phyloP scores from a whole-genome alignment of 1,140 invertebrate genomes.

The Rhysida immarginata region DNA sequence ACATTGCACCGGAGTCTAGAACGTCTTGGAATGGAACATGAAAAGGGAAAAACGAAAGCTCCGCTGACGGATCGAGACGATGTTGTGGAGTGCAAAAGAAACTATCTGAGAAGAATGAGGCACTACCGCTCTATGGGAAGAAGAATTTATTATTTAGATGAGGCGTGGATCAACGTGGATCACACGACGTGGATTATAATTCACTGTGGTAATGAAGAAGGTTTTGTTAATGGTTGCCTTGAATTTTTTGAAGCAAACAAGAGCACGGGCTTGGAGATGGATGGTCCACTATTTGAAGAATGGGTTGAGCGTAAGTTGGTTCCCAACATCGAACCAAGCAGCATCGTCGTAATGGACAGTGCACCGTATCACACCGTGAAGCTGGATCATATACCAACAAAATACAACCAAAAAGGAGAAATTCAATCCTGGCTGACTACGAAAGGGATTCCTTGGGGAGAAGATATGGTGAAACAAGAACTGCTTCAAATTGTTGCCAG shows the following conservation, averaged over 20 bases:
- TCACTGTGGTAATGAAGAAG: slow-evolving; percentile 14
- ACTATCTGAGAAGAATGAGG: not conserved
- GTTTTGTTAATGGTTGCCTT: slow-evolving; percentile 13
- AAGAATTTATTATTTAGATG: not conserved
- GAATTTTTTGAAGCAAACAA: slow-evolving; percentile 10
- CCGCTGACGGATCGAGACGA: not conserved
- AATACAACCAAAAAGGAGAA: slow-evolving; percentile 16
- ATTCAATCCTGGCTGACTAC: slow-evolving; percentile 21
- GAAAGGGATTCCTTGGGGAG: not conserved
- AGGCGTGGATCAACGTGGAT: not conserved
- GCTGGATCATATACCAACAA: slow-evolving; percentile 16
- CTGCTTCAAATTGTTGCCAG: not conserved
- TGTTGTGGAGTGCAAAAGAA: not conserved
- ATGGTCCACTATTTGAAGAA: slow-evolving; percentile 11
- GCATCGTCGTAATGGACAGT: slow-evolving; percentile 27
- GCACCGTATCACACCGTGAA: slow-evolving; percentile 24
- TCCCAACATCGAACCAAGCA: slow-evolving; percentile 22
- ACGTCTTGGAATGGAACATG: not conserved
- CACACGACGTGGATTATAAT: slow-evolving; percentile 9
- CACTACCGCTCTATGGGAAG: not conserved
- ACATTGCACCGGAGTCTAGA: not conserved
- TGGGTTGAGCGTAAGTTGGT: slow-evolving; percentile 19
- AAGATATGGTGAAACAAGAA: not conserved
- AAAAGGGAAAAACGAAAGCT: not conserved
- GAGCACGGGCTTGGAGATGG: slow-evolving; percentile 14